These are phyloP conservation scores for Etheostoma perlongum DNA, from an alignment of 2,797 vertebrate genomes.

Conservation along the genomic window DNA sequence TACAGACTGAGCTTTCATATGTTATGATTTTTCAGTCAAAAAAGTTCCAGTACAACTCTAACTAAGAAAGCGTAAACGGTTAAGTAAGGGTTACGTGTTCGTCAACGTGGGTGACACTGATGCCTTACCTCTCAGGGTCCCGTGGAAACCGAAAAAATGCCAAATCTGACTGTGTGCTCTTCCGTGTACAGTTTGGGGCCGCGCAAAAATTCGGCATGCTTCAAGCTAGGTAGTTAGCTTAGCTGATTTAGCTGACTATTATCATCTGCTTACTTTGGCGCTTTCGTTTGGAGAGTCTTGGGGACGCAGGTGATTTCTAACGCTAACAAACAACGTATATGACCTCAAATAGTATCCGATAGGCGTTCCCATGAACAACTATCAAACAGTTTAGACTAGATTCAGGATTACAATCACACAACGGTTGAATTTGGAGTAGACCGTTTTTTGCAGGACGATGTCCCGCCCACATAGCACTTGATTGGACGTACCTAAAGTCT, in stretches of 20 bases:
- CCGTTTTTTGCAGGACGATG: background rate
- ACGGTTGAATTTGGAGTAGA: constrained; percentile 20
- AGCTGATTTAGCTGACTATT: constrained; percentile 27
- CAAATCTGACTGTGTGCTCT: constrained; percentile 89
- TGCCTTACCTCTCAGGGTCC: constrained; percentile 86
- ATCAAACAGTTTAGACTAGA: rapidly evolving
- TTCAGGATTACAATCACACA: constrained; percentile 43
- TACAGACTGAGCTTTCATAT: background rate
- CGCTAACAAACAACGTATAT: background rate
- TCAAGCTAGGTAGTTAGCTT: constrained; percentile 63
- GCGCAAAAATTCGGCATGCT: constrained; percentile 93
- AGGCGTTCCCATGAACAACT: background rate
- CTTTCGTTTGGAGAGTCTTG: background rate
- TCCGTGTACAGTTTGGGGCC: constrained; percentile 90
- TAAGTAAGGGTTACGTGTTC: too few relatives aligned
- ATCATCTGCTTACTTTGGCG: constrained; percentile 9
- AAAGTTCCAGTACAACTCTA: background rate
- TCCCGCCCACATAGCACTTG: constrained; percentile 29
- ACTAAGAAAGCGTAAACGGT: background rate
- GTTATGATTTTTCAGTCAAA: background rate
- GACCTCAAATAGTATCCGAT: rapidly evolving
- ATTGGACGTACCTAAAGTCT: constrained; percentile 15
- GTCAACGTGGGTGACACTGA: background rate
- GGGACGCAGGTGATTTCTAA: too few relatives aligned
- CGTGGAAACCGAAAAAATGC: constrained; percentile 90